Conservation (phyloP, 2,113 vertebrate species). For the Deroptyus accipitrinus region DNA sequence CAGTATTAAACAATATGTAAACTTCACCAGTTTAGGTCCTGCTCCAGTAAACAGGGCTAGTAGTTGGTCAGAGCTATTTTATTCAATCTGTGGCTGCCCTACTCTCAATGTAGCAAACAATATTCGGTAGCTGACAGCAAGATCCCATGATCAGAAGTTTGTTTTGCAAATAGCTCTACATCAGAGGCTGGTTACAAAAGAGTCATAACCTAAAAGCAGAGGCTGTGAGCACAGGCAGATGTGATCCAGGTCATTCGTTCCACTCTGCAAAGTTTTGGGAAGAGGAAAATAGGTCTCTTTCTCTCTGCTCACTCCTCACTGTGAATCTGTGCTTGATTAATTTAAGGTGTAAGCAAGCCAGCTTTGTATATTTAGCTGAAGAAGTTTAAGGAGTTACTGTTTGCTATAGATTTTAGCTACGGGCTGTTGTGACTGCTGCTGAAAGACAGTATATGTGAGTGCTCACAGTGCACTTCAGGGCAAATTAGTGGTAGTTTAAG, state of each 20-base stretch:
- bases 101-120: background rate
- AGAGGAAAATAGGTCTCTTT: background rate
- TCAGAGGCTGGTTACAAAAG: background rate
- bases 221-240: background rate
- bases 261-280: background rate
- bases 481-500: background rate
- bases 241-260: background rate
- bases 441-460: background rate
- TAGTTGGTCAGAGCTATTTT: background rate
- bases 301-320: background rate
- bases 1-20: constrained; percentile 16
- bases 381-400: background rate
- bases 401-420: background rate
- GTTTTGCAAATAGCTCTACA: background rate
- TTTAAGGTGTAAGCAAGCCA: background rate
- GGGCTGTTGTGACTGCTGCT: background rate
- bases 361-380: background rate
- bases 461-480: background rate
- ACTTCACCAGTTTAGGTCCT: background rate
- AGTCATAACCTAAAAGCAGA: background rate
- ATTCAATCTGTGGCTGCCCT: background rate
- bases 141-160: background rate
- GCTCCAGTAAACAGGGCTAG: background rate
- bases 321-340: background rate
- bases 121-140: background rate